Evolutionary conservation across 2,113 vertebrate species (phyloP).

Genomic region (Eulemur macaco): DNA sequence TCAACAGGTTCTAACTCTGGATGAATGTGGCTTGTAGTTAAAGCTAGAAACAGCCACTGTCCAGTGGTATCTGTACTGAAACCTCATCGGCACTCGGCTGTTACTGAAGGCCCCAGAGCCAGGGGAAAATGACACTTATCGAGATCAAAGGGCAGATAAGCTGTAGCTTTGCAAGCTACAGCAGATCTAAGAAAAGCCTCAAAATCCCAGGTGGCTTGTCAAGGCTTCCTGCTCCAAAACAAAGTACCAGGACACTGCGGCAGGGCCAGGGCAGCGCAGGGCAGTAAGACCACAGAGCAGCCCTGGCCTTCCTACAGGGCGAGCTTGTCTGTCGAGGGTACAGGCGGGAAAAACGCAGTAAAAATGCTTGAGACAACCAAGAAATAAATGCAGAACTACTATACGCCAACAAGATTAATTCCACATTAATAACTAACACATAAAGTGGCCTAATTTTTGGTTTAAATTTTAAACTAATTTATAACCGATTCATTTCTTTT

Average conservation of each 20-base stretch:
- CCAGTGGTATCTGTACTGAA: neutral
- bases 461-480: neutral
- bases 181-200: neutral
- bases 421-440: neutral
- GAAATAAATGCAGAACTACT: neutral
- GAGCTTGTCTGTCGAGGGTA: too few relatives aligned
- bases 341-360: neutral
- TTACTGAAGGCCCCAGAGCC: neutral
- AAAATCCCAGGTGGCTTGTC: neutral
- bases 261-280: neutral
- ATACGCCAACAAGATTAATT: neutral
- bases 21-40: neutral
- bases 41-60: too few relatives aligned
- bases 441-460: neutral
- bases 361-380: neutral
- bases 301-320: neutral
- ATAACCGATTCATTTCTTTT: neutral
- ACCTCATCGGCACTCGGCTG: neutral
- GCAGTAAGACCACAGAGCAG: neutral
- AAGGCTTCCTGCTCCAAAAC: neutral
- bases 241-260: too few relatives aligned
- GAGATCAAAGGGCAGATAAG: neutral
- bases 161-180: too few relatives aligned
- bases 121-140: neutral
- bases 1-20: constrained; percentile 31